Evolutionary conservation across 92 coral and sea anemone species (phyloP).

Genomic region (Meandrina meandrites): DNA sequence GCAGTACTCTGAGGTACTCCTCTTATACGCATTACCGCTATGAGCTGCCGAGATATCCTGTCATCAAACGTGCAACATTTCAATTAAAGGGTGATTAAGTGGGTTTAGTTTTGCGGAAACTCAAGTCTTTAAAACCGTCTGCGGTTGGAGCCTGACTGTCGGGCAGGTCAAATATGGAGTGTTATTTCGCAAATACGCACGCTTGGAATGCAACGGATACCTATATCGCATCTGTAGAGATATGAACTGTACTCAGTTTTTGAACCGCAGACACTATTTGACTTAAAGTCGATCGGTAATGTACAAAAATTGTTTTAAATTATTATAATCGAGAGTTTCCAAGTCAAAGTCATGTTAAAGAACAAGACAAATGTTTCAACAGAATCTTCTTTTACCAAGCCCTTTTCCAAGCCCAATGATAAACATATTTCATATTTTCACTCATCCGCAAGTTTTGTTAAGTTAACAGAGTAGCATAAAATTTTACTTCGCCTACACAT

Average conservation of each 20-base stretch:
- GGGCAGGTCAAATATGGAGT: not conserved
- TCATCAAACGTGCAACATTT: not conserved
- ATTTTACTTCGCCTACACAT: not conserved
- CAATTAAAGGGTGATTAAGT: not conserved
- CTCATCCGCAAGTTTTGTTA: not conserved
- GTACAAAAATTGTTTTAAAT: not conserved
- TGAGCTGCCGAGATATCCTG: not conserved
- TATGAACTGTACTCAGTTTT: not conserved
- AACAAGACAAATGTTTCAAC: not conserved
- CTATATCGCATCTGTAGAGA: not conserved
- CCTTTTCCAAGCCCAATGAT: too few species aligned
- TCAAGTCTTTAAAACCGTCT: not conserved
- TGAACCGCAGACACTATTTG: not conserved
- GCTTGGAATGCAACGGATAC: not conserved
- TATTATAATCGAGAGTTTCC: too few species aligned
- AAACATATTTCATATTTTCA: too few species aligned
- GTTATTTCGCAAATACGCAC: not conserved
- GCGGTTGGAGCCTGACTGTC: not conserved
- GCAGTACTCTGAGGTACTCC: too few species aligned
- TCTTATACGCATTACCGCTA: not conserved
- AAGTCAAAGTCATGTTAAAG: not conserved
- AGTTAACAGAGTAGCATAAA: not conserved
- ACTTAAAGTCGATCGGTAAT: not conserved
- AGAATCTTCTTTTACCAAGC: too few species aligned
- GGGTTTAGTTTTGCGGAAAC: not conserved